Conservation (phyloP, 1,140 invertebrate species). For the Cotesia chilonis region DNA sequence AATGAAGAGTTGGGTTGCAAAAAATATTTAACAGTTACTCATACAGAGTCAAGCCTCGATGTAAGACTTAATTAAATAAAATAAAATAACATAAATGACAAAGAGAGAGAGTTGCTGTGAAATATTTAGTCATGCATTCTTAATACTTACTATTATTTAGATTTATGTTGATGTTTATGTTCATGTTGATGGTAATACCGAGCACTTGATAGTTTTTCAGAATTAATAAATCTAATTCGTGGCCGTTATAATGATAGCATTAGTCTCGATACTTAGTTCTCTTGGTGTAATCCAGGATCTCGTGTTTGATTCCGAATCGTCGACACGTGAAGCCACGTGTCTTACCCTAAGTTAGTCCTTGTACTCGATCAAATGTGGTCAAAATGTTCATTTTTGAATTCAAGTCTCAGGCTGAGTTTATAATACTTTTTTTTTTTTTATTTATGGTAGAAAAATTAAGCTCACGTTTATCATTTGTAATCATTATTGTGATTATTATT, state of each 20-base stretch:
- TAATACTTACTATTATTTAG: too few relatives aligned
- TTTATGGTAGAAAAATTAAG: too few relatives aligned
- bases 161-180: neutral
- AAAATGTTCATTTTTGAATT: too few relatives aligned
- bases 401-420: too few relatives aligned
- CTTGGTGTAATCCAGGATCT: slow-evolving; percentile 9
- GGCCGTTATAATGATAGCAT: slow-evolving; percentile 18
- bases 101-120: neutral
- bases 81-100: neutral
- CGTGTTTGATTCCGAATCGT: slow-evolving; percentile 1
- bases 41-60: neutral
- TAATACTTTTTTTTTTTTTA: too few relatives aligned
- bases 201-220: slow-evolving; percentile 14
- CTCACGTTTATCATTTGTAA: too few relatives aligned
- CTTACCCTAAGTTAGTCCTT: neutral
- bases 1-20: neutral
- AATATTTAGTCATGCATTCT: neutral
- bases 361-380: neutral
- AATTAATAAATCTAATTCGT: slow-evolving; percentile 8
- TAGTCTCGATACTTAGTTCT: slow-evolving; percentile 17
- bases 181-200: neutral
- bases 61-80: slow-evolving; percentile 13
- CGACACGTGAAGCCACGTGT: slow-evolving; percentile 14
- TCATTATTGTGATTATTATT: too few relatives aligned
- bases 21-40: neutral